Base-by-base conservation (phyloP, 2,888 invertebrate genomes). In the Agrenia bidenticulata region DNA sequence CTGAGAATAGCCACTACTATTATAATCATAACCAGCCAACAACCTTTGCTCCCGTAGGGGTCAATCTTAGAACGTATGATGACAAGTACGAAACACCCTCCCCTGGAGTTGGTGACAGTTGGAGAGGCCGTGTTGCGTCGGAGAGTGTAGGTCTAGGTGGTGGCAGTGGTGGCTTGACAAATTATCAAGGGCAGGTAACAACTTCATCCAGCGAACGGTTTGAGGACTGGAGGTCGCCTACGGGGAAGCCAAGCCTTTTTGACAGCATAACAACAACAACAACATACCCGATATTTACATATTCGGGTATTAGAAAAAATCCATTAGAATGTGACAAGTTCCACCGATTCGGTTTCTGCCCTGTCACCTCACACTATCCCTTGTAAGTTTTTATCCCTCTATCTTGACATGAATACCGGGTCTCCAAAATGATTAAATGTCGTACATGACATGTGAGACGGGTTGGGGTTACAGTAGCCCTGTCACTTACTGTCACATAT, bases 241-340 rank as follows among this genome's bases (percentile, higher is more conserved):
- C 27, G 24, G 39, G 23, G 51, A 50, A 53, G 15, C 49, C 32
- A 11, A 7, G 11, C 32, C n/a, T n/a, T 39, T 39, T 53, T 9
- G 9, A 15, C 17, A 24, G 21, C 21, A 53, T 23, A 45, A 61
- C 51, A 45, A 45, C 37, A 17, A 24, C 42, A 55, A 32, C 32
- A 32, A 32, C 4, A 32, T 11, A 4, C 32, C 1, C 32, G 24
- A 24, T 53, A n/a, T 24, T 32, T 9, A 41, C 21, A 17, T 7
- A 15, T 26, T 61, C 64, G 61, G 65, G 65, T 27, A 63, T 59
- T 23, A 61, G 61, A 2, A 68, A 68, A 45, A 60, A 57, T 4
- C 76, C 76, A 1, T 61, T 66, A 32, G 73, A 73, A 23, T 76
- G 76, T 60, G 73, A 74, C n/a, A 74, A 74, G 53, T 73, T 73